A percentile compares a stretch with the other conserved stretches of the same genome.
Conservation (phyloP, 1,140 invertebrate species). For the Drosophila chauvacae region DNA sequence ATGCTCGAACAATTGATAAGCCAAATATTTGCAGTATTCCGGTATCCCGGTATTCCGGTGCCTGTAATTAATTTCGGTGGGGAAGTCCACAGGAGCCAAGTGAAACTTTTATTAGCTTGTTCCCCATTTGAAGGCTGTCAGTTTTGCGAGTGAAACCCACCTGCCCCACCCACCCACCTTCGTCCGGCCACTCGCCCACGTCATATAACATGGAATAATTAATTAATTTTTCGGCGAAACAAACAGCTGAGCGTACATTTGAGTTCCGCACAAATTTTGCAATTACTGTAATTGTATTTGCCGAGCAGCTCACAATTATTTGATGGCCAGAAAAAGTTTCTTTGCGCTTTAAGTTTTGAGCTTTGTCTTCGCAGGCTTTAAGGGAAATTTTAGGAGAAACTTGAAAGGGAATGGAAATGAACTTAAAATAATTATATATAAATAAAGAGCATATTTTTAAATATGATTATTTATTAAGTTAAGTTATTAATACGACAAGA, state of each 20-base stretch:
- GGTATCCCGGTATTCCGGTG: not conserved
- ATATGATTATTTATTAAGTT: not conserved
- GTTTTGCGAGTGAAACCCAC: not conserved
- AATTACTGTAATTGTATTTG: slow-evolving; percentile 67
- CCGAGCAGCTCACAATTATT: slow-evolving; percentile 25
- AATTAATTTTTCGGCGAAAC: slow-evolving; percentile 61
- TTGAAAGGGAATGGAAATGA: not conserved
- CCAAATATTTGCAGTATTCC: slow-evolving; percentile 4
- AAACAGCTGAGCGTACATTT: slow-evolving; percentile 27
- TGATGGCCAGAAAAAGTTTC: slow-evolving; percentile 13
- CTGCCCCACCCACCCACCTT: not conserved
- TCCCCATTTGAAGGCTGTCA: slow-evolving; percentile 61
- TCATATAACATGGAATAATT: slow-evolving; percentile 59
- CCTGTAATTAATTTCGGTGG: slow-evolving; percentile 36
- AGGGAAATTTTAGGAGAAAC: not conserved
- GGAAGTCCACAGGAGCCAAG: not conserved
- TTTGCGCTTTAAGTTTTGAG: not conserved
- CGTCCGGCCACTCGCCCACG: not conserved
- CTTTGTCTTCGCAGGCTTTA: not conserved
- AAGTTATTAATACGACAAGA: not conserved
- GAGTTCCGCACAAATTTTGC: slow-evolving; percentile 41
- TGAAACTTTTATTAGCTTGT: slow-evolving; percentile 64
- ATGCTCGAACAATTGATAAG: slow-evolving; percentile 50
- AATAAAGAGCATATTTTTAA: too few relatives aligned
- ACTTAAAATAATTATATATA: too few relatives aligned